A percentile compares a stretch with the other conserved stretches of the same genome.
Conservation (phyloP, 2,888 invertebrate species). For the Heliconius hortense region DNA sequence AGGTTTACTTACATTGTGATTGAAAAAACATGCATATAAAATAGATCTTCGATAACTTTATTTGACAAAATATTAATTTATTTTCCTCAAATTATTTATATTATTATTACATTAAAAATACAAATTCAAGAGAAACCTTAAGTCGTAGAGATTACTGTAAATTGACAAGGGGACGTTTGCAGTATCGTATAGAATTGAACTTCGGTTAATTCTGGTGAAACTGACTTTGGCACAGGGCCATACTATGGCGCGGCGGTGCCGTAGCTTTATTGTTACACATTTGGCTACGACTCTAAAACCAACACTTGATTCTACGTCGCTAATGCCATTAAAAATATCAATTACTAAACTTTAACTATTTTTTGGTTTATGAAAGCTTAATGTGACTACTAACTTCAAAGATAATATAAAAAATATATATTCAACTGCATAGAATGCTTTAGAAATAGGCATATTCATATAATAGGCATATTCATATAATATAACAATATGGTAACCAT, state of each 20-base stretch:
- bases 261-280: constrained; percentile 35
- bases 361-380: neutral
- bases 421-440: neutral
- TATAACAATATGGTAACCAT: too few species aligned
- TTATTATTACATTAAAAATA: neutral
- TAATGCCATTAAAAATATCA: constrained; percentile 14
- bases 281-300: constrained; percentile 21
- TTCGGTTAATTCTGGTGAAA: constrained; percentile 33
- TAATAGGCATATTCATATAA: too few species aligned
- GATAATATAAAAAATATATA: neutral
- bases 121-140: neutral
- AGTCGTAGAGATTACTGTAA: constrained; percentile 7
- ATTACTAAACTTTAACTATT: neutral
- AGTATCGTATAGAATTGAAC: constrained; percentile 32
- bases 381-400: neutral
- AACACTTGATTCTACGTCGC: constrained; percentile 9
- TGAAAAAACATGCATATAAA: too few species aligned
- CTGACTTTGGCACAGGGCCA: constrained; percentile 35
- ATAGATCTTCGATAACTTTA: too few species aligned
- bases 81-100: neutral
- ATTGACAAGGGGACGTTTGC: constrained; percentile 17
- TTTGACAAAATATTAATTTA: too few species aligned
- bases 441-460: too few species aligned
- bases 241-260: constrained; percentile 27
- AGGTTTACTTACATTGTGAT: too few species aligned